These are phyloP conservation scores for Gonatopus flavifemur DNA, from an alignment of 1,140 invertebrate species.

Conservation along the genomic window DNA sequence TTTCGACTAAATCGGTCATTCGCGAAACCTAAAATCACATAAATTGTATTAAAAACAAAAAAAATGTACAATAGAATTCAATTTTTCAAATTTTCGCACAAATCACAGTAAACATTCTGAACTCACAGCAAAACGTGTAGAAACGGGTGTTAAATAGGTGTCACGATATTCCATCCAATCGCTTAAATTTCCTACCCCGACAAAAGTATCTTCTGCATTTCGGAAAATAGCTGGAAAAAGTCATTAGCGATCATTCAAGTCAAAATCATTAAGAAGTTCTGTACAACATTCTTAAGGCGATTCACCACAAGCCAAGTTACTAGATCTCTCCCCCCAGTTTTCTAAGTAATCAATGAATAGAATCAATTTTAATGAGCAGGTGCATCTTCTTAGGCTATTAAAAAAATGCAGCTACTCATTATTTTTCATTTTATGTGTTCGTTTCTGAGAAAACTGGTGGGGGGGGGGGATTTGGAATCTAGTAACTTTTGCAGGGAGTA, in stretches of 20 bases:
- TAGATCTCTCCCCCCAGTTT: too few relatives aligned
- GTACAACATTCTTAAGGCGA: too few relatives aligned
- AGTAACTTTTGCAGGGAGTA: background rate
- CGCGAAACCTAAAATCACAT: slow-evolving; percentile 35
- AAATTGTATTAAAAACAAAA: background rate
- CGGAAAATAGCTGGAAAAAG: slow-evolving; percentile 40
- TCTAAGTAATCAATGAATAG: too few relatives aligned
- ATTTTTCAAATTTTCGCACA: background rate
- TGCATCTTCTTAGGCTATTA: too few relatives aligned
- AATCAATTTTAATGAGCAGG: too few relatives aligned
- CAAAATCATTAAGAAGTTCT: slow-evolving; percentile 4
- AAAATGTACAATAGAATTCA: too few relatives aligned
- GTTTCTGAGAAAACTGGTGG: too few relatives aligned
- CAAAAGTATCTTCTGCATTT: slow-evolving; percentile 20
- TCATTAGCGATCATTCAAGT: slow-evolving; percentile 2
- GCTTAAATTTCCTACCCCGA: slow-evolving; percentile 51
- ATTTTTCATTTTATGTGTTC: too few relatives aligned
- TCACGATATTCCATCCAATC: slow-evolving; percentile 57
- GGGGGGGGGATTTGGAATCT: too few relatives aligned
- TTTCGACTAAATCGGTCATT: slow-evolving; percentile 37
- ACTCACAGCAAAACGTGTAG: slow-evolving; percentile 40
- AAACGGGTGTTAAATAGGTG: slow-evolving; percentile 49
- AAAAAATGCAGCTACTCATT: too few relatives aligned
- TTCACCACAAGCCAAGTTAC: too few relatives aligned
- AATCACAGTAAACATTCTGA: background rate